phyloP scores from a whole-genome alignment of 2,888 invertebrate species.

The Trichogramma evanescens region DNA sequence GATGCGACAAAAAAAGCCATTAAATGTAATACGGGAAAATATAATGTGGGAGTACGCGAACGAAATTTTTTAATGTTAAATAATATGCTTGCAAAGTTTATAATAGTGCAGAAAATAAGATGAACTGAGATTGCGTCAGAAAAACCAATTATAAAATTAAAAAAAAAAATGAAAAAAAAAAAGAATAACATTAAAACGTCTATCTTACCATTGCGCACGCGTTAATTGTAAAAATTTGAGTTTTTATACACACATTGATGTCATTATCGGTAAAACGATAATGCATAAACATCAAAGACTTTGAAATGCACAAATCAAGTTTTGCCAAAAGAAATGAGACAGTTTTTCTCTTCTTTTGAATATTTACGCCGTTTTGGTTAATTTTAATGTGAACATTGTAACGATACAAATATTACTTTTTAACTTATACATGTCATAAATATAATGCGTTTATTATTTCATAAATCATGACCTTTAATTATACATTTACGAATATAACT shows the following conservation, averaged over 20 bases:
- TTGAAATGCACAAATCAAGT: constrained; percentile 22
- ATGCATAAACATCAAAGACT: constrained; percentile 12
- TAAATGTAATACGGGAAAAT: no score
- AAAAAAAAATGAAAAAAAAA: constrained; percentile 5
- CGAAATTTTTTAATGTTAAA: constrained; percentile 21
- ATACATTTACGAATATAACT: no score
- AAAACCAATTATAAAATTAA: constrained; percentile 16
- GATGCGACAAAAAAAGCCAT: no score
- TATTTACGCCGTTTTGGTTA: no score
- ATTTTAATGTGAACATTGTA: no score
- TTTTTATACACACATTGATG: background rate
- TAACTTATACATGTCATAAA: no score
- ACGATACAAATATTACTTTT: no score
- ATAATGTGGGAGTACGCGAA: background rate
- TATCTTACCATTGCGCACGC: constrained; percentile 10
- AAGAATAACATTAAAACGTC: background rate
- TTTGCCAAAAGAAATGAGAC: constrained; percentile 7
- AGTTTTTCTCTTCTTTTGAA: no score
- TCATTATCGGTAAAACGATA: constrained; percentile 6
- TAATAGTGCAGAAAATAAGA: constrained; percentile 13
- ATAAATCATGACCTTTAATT: no score
- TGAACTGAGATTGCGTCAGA: constrained; percentile 18
- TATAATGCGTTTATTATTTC: no score
- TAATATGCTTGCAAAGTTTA: constrained; percentile 21
- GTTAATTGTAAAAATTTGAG: constrained; percentile 18